A percentile compares a stretch with the other conserved stretches of the same genome.
Conservation (phyloP, 2,113 vertebrate genomes). For the Rhynchomys soricoides region DNA sequence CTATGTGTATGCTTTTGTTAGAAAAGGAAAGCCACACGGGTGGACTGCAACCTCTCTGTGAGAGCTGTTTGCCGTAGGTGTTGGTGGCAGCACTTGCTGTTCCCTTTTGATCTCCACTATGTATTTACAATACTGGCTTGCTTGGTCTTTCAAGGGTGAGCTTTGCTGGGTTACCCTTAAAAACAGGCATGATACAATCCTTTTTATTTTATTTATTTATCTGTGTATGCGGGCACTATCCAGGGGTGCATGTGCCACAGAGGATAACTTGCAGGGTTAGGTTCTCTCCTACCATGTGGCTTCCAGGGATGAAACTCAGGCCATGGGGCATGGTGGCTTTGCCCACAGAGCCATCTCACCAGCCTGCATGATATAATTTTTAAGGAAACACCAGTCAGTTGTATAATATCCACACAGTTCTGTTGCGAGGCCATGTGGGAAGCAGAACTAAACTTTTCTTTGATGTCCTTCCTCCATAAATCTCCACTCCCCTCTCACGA, state of each 20-base stretch:
- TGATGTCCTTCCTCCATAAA: background rate
- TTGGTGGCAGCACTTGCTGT: background rate
- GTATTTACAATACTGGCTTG: conserved; percentile 31
- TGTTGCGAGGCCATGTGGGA: background rate
- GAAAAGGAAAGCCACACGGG: background rate
- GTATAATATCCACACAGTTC: background rate
- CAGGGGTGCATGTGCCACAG: too few relatives aligned
- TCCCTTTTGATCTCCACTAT: background rate
- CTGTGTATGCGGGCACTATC: background rate
- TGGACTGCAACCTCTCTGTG: background rate
- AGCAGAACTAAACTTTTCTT: conserved; percentile 42
- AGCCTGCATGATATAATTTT: background rate
- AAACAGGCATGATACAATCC: background rate
- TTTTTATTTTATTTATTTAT: background rate
- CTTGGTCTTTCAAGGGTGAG: background rate
- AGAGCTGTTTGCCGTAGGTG: background rate
- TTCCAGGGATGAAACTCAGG: background rate
- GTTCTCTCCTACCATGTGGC: background rate
- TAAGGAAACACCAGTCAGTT: background rate
- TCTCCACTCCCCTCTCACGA: background rate
- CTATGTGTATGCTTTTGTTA: background rate
- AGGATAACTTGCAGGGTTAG: too few relatives aligned
- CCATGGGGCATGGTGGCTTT: background rate
- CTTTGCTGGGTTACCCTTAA: background rate
- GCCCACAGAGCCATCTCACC: background rate